Base-by-base conservation (phyloP, 2,888 invertebrate genomes). In the Eudemis profundana region DNA sequence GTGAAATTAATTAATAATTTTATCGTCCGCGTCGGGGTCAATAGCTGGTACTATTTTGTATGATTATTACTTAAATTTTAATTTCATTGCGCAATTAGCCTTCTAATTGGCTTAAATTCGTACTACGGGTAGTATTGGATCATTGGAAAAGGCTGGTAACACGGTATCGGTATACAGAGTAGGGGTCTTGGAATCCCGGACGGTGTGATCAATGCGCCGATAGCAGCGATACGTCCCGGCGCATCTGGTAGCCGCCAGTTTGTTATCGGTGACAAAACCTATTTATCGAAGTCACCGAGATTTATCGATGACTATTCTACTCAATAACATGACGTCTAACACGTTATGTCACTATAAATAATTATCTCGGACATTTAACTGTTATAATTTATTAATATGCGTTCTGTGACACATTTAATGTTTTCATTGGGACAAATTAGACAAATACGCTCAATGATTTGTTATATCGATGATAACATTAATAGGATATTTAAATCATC, bases 251-350 rank as follows among this genome's bases (percentile, higher is more conserved):
- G 85, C 85, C 77, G 75, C 79, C 78, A 77, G 78, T 82, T 78
- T 77, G 81, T 84, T 84, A 83, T 85, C 85, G 81, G 81, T 79
- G 84, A 76, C 78, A 78, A 77, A 81, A 82, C 83, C 83, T 83
- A 87, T 87, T 84, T 84, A 86, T 85, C 85, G 83, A 82, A 86
- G 85, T 87, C 86, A 84, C 74, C 75, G 78, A 84, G 85, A 87
- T 86, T 85, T 85, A 87, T 86, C 75, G 78, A 81, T 75, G 72
- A 70, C 77, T 78, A 81, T 83, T 85, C 81, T 78, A 79, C 77
- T 79, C 78, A 83, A 83, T 83, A 83, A 83, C 80, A 81, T 77
- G 76, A 81, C 79, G 73, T 83, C 72, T 80, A 77, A 85, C 83
- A 84, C 76, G 78, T 81, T 79, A 79, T 78, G 80, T 80, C 79